These are phyloP conservation scores for Sus cebifrons DNA, from an alignment of 2,797 vertebrate genomes.

Conservation along the genomic window DNA sequence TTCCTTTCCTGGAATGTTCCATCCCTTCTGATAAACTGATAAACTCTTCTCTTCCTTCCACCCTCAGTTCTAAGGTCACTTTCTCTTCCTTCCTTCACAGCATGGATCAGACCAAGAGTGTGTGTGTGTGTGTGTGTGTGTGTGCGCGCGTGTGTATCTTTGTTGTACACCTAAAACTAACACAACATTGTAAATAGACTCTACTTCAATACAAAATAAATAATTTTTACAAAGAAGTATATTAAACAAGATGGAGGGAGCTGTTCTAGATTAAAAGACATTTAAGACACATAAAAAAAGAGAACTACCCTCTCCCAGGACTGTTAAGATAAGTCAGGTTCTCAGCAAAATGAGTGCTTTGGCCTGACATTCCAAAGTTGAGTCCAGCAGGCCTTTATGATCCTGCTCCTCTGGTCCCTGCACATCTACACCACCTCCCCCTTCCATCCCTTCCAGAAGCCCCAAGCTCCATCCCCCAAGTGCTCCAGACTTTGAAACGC, in stretches of 20 bases:
- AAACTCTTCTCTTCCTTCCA: neutral
- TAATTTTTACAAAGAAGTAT: too few relatives aligned
- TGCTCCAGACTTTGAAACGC: neutral
- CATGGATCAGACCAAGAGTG: neutral
- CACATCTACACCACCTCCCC: neutral
- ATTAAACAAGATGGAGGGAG: too few relatives aligned
- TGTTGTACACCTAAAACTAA: too few relatives aligned
- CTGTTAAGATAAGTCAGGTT: neutral
- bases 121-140: too few relatives aligned
- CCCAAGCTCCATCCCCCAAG: neutral
- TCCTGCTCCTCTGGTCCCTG: neutral
- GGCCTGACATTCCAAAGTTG: neutral
- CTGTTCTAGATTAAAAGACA: too few relatives aligned
- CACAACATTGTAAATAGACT: too few relatives aligned
- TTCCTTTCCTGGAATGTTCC: neutral
- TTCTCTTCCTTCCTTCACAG: neutral
- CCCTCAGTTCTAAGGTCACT: neutral
- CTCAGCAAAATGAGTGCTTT: neutral
- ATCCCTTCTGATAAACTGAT: neutral
- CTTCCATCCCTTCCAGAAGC: neutral
- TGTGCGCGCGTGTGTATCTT: too few relatives aligned
- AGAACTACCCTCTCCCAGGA: neutral
- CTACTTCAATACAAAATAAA: too few relatives aligned
- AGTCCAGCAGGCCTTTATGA: too few relatives aligned
- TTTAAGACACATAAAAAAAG: too few relatives aligned